A percentile compares a stretch with the other conserved stretches of the same genome.
Evolutionary conservation across 2,797 vertebrate genomes (phyloP).

Genomic region (Cottoperca gobio): DNA sequence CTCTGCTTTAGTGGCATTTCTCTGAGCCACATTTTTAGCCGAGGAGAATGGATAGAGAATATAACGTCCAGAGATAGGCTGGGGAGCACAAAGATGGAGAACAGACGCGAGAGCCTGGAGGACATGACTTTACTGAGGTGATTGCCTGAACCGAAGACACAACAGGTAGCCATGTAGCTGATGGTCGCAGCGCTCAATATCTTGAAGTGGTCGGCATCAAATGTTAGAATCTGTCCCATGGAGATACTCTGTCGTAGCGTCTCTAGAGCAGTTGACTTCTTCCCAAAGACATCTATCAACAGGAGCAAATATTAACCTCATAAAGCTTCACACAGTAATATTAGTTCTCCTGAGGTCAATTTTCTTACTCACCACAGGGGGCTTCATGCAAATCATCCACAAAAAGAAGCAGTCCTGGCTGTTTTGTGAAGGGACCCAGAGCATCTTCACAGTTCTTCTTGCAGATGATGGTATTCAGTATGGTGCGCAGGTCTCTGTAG

Average conservation of each 20-base stretch:
- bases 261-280: conserved; percentile 84
- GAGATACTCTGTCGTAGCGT: conserved; percentile 87
- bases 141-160: conserved; percentile 62
- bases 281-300: conserved; percentile 80
- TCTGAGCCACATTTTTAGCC: conserved; percentile 84
- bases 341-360: not conserved
- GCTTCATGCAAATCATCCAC: conserved; percentile 76
- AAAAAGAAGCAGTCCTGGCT: conserved; percentile 70
- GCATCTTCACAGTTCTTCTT: conserved; percentile 24
- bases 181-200: conserved; percentile 66
- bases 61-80: conserved; percentile 75
- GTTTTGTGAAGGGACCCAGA: conserved; percentile 16
- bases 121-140: conserved; percentile 67
- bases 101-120: conserved; percentile 85
- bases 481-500: conserved; percentile 72
- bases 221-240: conserved; percentile 73
- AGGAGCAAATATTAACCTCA: conserved; percentile 18
- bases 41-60: conserved; percentile 81
- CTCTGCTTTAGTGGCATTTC: conserved; percentile 66
- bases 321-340: not conserved
- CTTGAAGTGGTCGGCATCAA: conserved; percentile 73
- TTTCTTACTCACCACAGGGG: conserved; percentile 68
- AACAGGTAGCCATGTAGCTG: conserved; percentile 84
- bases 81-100: conserved; percentile 85
- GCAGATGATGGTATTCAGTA: conserved; percentile 70